These are phyloP conservation scores for Montipora cactus DNA, from an alignment of 64 coral and sea anemone genomes.

Conservation along the genomic window DNA sequence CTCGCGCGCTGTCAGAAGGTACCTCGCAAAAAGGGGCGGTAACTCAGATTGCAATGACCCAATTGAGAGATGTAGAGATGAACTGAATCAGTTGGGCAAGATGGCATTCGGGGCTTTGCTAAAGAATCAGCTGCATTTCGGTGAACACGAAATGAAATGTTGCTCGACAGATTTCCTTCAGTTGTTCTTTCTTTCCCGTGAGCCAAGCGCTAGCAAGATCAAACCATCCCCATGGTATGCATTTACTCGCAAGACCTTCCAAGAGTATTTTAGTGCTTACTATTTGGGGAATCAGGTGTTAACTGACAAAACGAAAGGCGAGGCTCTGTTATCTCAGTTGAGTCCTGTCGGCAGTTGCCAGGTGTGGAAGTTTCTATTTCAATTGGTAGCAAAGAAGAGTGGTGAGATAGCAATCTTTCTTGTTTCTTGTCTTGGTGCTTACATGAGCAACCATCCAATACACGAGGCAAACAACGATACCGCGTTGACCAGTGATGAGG, in stretches of 20 bases:
- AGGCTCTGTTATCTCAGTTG: not conserved
- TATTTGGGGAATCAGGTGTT: not conserved
- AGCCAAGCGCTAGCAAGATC: not conserved
- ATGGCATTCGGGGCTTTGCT: slow-evolving; percentile 19
- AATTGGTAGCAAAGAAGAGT: slow-evolving; percentile 8
- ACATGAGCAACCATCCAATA: too few species aligned
- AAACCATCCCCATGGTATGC: not conserved
- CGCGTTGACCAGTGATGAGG: not conserved
- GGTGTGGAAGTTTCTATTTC: slow-evolving; percentile 16
- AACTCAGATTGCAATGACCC: not conserved
- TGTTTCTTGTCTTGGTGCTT: not conserved
- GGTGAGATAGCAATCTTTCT: not conserved
- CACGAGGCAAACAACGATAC: not conserved
- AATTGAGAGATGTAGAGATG: not conserved
- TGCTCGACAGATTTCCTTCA: not conserved
- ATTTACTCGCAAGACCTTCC: slow-evolving; percentile 42
- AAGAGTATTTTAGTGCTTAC: slow-evolving; percentile 36
- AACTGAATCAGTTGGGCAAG: slow-evolving; percentile 6
- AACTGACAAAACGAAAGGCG: not conserved
- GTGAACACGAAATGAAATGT: not conserved
- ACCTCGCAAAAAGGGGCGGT: not conserved
- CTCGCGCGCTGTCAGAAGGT: not conserved
- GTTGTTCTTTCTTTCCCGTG: slow-evolving; percentile 23
- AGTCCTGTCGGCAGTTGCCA: slow-evolving; percentile 3
- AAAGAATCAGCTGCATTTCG: slow-evolving; percentile 4